Evolutionary conservation across 2,888 invertebrate genomes (phyloP).

Genomic region (Amphiduros pacificus): DNA sequence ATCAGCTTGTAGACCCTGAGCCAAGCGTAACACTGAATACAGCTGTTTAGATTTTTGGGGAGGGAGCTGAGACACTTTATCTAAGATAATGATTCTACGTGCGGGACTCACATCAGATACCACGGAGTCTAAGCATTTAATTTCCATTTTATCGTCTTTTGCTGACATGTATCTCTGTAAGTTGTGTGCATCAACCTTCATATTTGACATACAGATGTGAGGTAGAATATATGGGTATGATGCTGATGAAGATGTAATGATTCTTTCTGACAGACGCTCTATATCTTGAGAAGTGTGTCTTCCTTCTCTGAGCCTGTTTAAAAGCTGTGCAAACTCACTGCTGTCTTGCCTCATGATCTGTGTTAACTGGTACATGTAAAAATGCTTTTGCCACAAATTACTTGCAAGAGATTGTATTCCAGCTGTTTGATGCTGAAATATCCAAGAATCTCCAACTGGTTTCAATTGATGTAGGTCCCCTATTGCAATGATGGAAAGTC

Average conservation of each 20-base stretch:
- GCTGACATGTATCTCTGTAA: too few relatives aligned
- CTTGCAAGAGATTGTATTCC: not conserved
- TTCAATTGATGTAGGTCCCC: not conserved
- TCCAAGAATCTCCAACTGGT: not conserved
- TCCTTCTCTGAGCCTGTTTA: not conserved
- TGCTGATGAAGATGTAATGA: not conserved
- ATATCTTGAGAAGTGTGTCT: not conserved
- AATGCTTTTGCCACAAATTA: not conserved
- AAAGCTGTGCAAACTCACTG: not conserved
- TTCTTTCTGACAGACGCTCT: not conserved
- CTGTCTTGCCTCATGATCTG: not conserved
- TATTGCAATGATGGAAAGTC: not conserved
- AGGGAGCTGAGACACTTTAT: too few relatives aligned
- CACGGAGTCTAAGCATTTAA: too few relatives aligned
- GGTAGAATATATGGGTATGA: not conserved
- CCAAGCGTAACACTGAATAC: too few relatives aligned
- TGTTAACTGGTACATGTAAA: not conserved
- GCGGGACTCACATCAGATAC: too few relatives aligned
- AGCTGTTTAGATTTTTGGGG: too few relatives aligned
- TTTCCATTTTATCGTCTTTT: too few relatives aligned
- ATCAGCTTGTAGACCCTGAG: too few relatives aligned
- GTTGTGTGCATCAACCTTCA: not conserved
- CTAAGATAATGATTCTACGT: too few relatives aligned
- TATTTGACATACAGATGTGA: not conserved
- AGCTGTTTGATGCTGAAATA: not conserved